Evolutionary conservation across 2,113 vertebrate species (phyloP).

Genomic region (Pachycephala philippinensis): DNA sequence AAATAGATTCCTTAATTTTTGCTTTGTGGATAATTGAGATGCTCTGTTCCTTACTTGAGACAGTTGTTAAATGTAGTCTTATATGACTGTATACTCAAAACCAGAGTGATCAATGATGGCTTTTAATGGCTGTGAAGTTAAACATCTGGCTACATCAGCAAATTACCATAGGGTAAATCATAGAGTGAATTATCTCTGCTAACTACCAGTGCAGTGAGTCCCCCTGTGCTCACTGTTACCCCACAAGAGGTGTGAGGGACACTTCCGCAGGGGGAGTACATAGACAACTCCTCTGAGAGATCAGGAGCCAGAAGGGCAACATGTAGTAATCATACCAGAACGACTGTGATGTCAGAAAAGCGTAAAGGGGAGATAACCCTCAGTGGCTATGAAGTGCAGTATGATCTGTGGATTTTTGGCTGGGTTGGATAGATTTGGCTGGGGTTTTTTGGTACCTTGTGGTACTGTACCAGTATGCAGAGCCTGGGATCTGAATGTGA

Average conservation of each 20-base stretch:
- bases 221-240: rapidly evolving
- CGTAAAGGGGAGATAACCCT: rapidly evolving
- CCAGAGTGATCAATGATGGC: background rate
- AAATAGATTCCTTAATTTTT: background rate
- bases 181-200: background rate
- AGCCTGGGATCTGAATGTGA: background rate
- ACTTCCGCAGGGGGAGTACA: rapidly evolving
- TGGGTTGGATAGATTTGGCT: background rate
- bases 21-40: background rate
- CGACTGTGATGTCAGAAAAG: background rate
- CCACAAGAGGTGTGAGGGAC: no score
- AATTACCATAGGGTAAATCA: background rate
- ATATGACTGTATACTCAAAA: background rate
- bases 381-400: background rate
- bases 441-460: background rate
- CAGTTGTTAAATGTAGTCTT: background rate
- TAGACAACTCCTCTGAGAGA: background rate
- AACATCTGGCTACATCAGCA: background rate
- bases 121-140: background rate
- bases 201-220: background rate
- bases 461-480: background rate
- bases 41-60: background rate
- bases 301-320: rapidly evolving
- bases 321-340: background rate
- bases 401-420: background rate